A percentile compares a stretch with the other conserved stretches of the same genome.
Evolutionary conservation across 2,888 invertebrate species (phyloP).

Genomic region (Mechanitis messenoides): DNA sequence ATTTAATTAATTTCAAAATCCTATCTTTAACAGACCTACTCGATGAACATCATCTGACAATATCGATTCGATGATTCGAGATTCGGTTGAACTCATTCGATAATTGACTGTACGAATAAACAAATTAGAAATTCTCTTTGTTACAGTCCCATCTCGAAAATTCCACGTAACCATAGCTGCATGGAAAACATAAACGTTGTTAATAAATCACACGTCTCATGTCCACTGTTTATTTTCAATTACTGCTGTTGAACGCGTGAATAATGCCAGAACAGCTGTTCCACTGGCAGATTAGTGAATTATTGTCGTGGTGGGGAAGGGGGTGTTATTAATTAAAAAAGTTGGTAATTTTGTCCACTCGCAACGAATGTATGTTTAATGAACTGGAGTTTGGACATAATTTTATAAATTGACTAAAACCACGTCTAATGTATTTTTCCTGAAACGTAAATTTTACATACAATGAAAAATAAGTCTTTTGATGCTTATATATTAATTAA

Average conservation of each 20-base stretch:
- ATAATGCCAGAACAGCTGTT: slow-evolving; percentile 47
- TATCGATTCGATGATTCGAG: too few relatives aligned
- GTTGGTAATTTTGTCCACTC: slow-evolving; percentile 27
- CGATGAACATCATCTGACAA: too few relatives aligned
- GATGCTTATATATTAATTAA: too few relatives aligned
- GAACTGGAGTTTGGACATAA: slow-evolving; percentile 11
- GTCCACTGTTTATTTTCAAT: slow-evolving; percentile 65
- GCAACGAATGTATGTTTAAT: slow-evolving; percentile 15
- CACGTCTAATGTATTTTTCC: too few relatives aligned
- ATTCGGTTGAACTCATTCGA: slow-evolving; percentile 15
- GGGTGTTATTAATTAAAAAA: slow-evolving; percentile 42
- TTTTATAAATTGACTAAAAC: not conserved
- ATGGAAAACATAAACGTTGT: slow-evolving; percentile 34
- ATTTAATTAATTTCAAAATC: too few relatives aligned
- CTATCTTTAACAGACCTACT: too few relatives aligned
- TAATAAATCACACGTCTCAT: slow-evolving; percentile 48
- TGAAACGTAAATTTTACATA: too few relatives aligned
- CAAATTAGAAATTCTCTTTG: not conserved
- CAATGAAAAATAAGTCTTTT: too few relatives aligned
- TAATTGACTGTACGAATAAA: slow-evolving; percentile 29
- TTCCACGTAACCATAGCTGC: slow-evolving; percentile 13
- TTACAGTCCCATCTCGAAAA: not conserved
- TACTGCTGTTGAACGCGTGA: slow-evolving; percentile 42
- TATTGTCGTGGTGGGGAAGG: slow-evolving; percentile 39
- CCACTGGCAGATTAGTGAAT: slow-evolving; percentile 49